phyloP scores from a whole-genome alignment of 2,113 vertebrate genomes.

The Narcine bancroftii region DNA sequence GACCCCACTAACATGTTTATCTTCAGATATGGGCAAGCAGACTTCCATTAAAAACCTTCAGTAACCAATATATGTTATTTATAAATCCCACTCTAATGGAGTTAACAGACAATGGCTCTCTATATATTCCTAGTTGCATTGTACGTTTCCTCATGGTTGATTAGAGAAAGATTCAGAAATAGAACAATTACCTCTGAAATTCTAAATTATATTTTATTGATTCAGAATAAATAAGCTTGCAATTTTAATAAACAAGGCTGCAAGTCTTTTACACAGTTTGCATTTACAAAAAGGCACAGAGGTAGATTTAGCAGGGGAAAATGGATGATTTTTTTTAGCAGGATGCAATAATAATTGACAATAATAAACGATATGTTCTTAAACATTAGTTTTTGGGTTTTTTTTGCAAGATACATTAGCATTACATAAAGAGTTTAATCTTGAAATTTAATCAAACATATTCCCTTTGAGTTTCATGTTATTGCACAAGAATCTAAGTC shows the following conservation, averaged over 20 bases:
- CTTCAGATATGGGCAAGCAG: not conserved
- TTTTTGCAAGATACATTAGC: not conserved
- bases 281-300: not conserved
- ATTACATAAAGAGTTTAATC: not conserved
- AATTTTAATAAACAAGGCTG: not conserved
- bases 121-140: not conserved
- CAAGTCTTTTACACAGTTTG: not conserved
- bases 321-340: conserved; percentile 19
- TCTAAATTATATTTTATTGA: not conserved
- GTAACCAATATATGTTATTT: not conserved
- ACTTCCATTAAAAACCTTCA: not conserved
- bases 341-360: not conserved
- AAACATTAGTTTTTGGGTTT: not conserved
- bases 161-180: not conserved
- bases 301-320: not conserved
- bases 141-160: not conserved
- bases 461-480: not conserved
- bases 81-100: not conserved
- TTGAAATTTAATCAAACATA: conserved; percentile 10
- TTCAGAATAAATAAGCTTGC: not conserved
- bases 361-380: not conserved
- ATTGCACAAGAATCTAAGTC: conserved; percentile 8
- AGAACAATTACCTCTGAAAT: not conserved
- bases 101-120: not conserved
- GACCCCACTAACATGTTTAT: too few relatives aligned